These are phyloP conservation scores for Celastrina argiolus DNA, from an alignment of 2,888 invertebrate genomes.

Conservation along the genomic window DNA sequence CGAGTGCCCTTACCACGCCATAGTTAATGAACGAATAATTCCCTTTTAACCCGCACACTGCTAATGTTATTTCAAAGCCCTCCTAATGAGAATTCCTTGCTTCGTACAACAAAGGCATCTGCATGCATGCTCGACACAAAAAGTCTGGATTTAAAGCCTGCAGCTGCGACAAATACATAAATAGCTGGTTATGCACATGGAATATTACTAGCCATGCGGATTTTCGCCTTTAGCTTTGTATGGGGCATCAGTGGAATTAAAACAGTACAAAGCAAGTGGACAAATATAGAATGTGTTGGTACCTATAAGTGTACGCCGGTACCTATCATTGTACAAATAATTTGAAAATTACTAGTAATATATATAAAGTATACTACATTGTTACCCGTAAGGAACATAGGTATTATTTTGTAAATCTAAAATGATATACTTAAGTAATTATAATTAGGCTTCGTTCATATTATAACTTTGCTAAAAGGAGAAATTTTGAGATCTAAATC, in stretches of 20 bases:
- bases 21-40: constrained; percentile 45
- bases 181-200: constrained; percentile 21
- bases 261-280: not conserved
- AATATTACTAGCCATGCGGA: constrained; percentile 17
- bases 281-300: too few relatives aligned
- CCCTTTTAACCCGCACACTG: constrained; percentile 45
- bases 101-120: constrained; percentile 59
- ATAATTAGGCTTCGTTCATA: too few relatives aligned
- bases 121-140: constrained; percentile 62
- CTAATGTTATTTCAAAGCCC: constrained; percentile 66
- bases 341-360: too few relatives aligned
- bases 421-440: too few relatives aligned
- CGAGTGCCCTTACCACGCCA: constrained; percentile 34
- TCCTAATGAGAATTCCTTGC: constrained; percentile 67
- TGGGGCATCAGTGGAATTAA: constrained; percentile 2
- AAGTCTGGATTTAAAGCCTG: constrained; percentile 52
- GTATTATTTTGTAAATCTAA: too few relatives aligned
- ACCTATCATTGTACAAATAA: too few relatives aligned
- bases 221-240: constrained; percentile 15
- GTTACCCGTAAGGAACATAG: too few relatives aligned
- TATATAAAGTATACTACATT: too few relatives aligned
- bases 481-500: too few relatives aligned
- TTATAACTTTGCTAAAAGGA: too few relatives aligned
- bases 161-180: constrained; percentile 41
- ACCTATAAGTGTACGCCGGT: too few relatives aligned